Percentiles rank a stretch among this genome's conserved stretches.
phyloP scores from a whole-genome alignment of 2,888 invertebrate genomes.

The Pedicia rivosa region DNA sequence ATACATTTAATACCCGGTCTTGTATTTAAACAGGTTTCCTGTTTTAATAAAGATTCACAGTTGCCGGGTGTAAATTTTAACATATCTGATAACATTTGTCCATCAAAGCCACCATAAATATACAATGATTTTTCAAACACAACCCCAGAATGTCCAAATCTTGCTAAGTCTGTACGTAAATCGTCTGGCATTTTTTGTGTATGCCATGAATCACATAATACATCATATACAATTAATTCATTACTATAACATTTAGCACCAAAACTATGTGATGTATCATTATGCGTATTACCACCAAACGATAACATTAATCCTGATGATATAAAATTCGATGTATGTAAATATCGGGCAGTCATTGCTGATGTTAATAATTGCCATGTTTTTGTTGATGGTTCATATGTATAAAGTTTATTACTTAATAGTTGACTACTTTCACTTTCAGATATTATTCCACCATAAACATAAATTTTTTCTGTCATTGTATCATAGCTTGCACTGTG shows the following conservation, averaged over 20 bases:
- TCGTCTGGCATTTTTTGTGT: conserved; percentile 39
- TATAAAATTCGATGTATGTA: conserved; percentile 78
- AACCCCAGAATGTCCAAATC: conserved; percentile 65
- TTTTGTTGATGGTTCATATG: conserved; percentile 63
- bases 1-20: conserved; percentile 69
- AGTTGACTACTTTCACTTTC: conserved; percentile 64
- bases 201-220: conserved; percentile 61
- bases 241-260: conserved; percentile 82
- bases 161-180: conserved; percentile 46
- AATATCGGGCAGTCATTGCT: conserved; percentile 68
- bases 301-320: conserved; percentile 74
- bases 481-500: conserved; percentile 78
- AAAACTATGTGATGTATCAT: conserved; percentile 76
- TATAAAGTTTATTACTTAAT: conserved; percentile 62
- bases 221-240: conserved; percentile 77
- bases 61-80: conserved; percentile 59
- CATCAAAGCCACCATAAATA: conserved; percentile 86
- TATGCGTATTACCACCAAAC: conserved; percentile 95
- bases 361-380: conserved; percentile 66
- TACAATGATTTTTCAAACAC: conserved; percentile 56
- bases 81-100: conserved; percentile 83
- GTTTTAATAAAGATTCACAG: conserved; percentile 45
- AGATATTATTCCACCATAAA: conserved; percentile 86
- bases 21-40: conserved; percentile 49
- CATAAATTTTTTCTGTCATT: conserved; percentile 61